These are phyloP conservation scores for Hippoglossus stenolepis DNA, from an alignment of 2,113 vertebrate species.

Conservation along the genomic window DNA sequence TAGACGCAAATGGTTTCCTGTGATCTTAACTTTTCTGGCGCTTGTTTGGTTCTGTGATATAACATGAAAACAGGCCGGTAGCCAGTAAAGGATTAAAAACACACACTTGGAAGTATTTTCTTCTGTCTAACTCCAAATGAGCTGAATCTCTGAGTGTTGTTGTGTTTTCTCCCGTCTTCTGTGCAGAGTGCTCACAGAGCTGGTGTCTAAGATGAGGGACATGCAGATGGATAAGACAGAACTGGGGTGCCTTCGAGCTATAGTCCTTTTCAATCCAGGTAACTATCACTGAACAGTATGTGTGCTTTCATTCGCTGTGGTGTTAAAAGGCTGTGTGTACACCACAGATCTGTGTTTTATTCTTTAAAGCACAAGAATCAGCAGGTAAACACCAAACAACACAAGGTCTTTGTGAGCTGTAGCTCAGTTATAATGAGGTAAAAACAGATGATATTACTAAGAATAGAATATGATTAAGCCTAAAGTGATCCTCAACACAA, in stretches of 20 bases:
- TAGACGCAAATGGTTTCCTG: conserved; percentile 31
- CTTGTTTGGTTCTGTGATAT: background rate
- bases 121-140: conserved; percentile 1
- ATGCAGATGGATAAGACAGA: conserved; percentile 99
- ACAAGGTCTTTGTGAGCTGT: background rate
- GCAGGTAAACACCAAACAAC: background rate
- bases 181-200: conserved; percentile 94
- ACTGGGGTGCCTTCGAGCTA: conserved; percentile 96
- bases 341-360: background rate
- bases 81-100: conserved; percentile 3
- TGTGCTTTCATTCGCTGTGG: background rate
- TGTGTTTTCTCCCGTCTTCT: conserved; percentile 4
- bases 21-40: conserved; percentile 25
- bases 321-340: background rate
- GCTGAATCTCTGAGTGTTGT: conserved; percentile 12
- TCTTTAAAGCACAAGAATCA: background rate
- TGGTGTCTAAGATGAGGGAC: conserved; percentile 99
- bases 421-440: background rate
- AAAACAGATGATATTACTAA: background rate
- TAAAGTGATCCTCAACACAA: background rate
- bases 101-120: no score
- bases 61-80: conserved; percentile 9
- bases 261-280: conserved; percentile 99
- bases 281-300: background rate
- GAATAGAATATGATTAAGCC: background rate